Evolutionary conservation across 2,888 invertebrate genomes (phyloP), one percentile per base, ranked within the genome.

Genomic region (Plagodis pulveraria): DNA sequence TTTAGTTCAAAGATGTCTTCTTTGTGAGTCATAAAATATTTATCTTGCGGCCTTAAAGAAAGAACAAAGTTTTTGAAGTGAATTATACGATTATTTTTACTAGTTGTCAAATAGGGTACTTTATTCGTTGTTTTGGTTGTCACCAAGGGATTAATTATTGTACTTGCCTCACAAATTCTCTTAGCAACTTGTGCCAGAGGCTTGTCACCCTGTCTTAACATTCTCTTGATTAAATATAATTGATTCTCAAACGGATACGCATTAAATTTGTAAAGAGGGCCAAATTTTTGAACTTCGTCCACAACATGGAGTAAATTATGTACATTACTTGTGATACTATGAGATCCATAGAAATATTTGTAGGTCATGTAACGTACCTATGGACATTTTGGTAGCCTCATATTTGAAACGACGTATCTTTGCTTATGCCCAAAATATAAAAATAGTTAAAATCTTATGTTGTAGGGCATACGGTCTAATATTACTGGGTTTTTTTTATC

Each of bases 1-100:
- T 36, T 52, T 49, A 58, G 33, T 48, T 58, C 58, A 52, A 58
- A 47, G 22, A 61, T 61, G 35, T 61, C 61, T 34, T 53, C 46
- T 44, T 34, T 51, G 42, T 34, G 9, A 38, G 52, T 51, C 52
- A 58, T 51, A 48, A 62, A 58, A 58, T 56, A 59, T 48, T 52
- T 56, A 52, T 51, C 51, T 43, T 58, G n/a, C 22, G 22, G 6
- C 38, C 43, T 52, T 42, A 35, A 41, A 34, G 50, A 56, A 56
- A 56, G 33, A 10, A 49, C 55, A 48, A 63, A 56, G 12, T 56
- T 32, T 50, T 50, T 22, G 8, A 56, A 50, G 34, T 56, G 45
- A 50, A 56, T 35, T 45, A 45, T 45, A 49, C n/a, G n/a, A 56
- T 38, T 49, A 38, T 49, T 44, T 56, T 44, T 50, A 45, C 45